Evolutionary conservation across 2,113 vertebrate species (phyloP).

Genomic region (Phoxinus phoxinus): DNA sequence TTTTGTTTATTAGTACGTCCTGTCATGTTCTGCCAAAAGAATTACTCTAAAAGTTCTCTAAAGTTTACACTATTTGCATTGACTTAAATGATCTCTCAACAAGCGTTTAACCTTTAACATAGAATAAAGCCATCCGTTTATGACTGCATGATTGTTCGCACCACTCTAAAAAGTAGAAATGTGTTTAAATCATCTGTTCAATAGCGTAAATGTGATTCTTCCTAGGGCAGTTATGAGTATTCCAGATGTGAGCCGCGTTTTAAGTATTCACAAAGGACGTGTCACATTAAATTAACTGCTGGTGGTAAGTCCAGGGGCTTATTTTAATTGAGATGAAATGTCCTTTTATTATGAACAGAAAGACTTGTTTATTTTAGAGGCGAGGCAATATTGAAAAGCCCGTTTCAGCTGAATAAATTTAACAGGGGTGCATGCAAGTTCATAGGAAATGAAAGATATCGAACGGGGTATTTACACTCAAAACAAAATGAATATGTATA

Average conservation of each 20-base stretch:
- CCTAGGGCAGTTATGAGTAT: not conserved
- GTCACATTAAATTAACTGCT: conserved; percentile 22
- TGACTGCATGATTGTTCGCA: conserved; percentile 9
- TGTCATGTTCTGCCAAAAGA: conserved; percentile 25
- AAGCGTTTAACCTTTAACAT: conserved; percentile 17
- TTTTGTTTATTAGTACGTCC: conserved; percentile 13
- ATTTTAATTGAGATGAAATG: conserved; percentile 47
- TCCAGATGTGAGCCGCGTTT: conserved; percentile 1
- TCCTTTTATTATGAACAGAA: conserved; percentile 24
- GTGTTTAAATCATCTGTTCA: conserved; percentile 36
- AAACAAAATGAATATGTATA: not conserved
- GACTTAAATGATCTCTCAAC: conserved; percentile 20
- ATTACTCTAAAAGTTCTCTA: conserved; percentile 8
- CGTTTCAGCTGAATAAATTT: not conserved
- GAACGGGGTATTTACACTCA: conserved; percentile 11
- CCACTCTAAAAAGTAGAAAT: not conserved
- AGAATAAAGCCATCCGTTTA: conserved; percentile 10
- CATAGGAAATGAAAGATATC: conserved; percentile 19
- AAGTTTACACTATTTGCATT: conserved; percentile 22
- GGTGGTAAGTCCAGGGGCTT: conserved; percentile 7
- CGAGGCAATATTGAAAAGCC: not conserved
- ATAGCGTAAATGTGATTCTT: conserved; percentile 20
- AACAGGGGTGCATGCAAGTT: conserved; percentile 3
- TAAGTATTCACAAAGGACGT: conserved; percentile 28
- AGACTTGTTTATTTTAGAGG: conserved; percentile 46